A percentile compares a stretch with the other conserved stretches of the same genome.
Conservation (phyloP, 2,113 vertebrate species). For the Mormyrus iriodes region DNA sequence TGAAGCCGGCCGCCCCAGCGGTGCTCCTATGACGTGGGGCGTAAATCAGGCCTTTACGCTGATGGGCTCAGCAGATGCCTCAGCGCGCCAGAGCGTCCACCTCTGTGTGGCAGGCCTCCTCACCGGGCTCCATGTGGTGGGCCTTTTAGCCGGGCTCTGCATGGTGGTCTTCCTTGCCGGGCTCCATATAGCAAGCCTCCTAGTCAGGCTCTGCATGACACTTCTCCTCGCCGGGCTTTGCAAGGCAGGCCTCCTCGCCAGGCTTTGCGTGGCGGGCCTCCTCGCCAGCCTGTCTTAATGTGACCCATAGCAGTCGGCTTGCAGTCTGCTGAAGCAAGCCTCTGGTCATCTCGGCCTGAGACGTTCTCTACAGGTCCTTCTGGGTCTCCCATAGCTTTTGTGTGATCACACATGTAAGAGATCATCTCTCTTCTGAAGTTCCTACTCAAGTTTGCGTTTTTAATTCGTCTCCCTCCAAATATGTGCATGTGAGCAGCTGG, state of each 20-base stretch:
- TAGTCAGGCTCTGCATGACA: slow-evolving; percentile 30
- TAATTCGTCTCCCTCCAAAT: slow-evolving; percentile 13
- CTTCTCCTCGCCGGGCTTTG: slow-evolving; percentile 23
- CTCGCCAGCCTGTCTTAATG: neutral
- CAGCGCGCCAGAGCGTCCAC: neutral
- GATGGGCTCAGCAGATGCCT: slow-evolving; percentile 33
- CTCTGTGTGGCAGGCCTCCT: slow-evolving; percentile 34
- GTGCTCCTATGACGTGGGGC: slow-evolving; percentile 17
- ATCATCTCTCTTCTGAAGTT: neutral
- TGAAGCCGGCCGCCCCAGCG: neutral
- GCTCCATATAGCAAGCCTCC: slow-evolving; percentile 32
- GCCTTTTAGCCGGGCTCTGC: slow-evolving; percentile 29
- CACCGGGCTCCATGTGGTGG: slow-evolving; percentile 31
- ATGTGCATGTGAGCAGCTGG: neutral
- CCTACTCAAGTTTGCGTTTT: neutral
- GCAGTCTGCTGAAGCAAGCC: neutral
- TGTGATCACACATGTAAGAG: slow-evolving; percentile 7
- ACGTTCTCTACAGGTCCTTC: neutral
- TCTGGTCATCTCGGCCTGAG: neutral
- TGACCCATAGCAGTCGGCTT: neutral
- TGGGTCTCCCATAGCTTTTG: neutral
- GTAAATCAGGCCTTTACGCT: slow-evolving; percentile 40
- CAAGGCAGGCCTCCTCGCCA: neutral
- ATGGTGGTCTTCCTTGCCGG: slow-evolving; percentile 33
- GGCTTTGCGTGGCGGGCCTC: slow-evolving; percentile 32